Evolutionary conservation across 2,113 vertebrate species (phyloP), one percentile per base, ranked within the genome.

Genomic region (Notothenia coriiceps): DNA sequence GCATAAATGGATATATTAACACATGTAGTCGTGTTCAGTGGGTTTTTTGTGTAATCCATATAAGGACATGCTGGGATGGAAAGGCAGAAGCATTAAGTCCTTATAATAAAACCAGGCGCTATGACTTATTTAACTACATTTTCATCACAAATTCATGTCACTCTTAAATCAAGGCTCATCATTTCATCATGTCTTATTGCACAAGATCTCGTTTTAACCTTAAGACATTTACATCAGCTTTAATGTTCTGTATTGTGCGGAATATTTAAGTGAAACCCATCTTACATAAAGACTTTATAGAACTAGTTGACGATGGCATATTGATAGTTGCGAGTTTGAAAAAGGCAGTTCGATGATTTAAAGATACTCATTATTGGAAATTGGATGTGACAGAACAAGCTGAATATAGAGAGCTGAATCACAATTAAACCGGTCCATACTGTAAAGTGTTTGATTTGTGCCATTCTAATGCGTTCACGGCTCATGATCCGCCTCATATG

Each of bases 71-170:
- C 46, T 5, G 49, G 62, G 59, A 76, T 68, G 67, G 74, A 76
- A 40, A 57, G 54, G 61, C 35, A 43, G 47, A 57, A 14, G 72
- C 80, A 69, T 72, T 79, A 68, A 86, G 84, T 79, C 74, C 35
- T 75, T 29, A 18, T 77, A 72, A 90, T 90, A 66, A 85, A 83
- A 81, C 47, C 55, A 35, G 56, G 57, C 5, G n/a, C 46, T 82
- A 75, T 83, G 5, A 88, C 71, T 87, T 80, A 84, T 84, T 89
- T 44, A 80, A 35, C 20, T 65, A 13, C 25, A 35, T 82, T 86
- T 81, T 74, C 68, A 83, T 86, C 79, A 75, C 54, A 55, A 77
- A 85, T 86, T 85, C 66, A 79, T 44, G 71, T 80, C 1, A 25
- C 22, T 46, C 17, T 68, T 46, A 70, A 86, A 78, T 77, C 35